Evolutionary conservation across 2,797 vertebrate genomes (phyloP), one percentile per base, ranked within the genome.

Genomic region (Thaleichthys pacificus): DNA sequence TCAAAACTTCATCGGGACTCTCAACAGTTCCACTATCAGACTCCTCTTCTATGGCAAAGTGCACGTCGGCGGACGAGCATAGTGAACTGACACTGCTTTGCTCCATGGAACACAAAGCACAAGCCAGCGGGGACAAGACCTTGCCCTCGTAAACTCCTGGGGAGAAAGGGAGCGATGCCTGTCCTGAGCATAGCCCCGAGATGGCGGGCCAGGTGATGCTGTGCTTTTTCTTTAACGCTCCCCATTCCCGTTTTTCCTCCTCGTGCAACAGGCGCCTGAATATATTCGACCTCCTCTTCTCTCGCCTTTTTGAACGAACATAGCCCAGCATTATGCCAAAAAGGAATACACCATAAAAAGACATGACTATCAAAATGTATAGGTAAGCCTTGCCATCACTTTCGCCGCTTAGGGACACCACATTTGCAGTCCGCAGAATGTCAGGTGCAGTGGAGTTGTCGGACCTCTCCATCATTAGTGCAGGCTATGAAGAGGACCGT

Each of bases 321-420:
- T 99, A 99, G 71, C 95, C 95, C 56, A 98, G 81, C 94, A 96
- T 95, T 75, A 99, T 95, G 7, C 94, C 97, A 5, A 93, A 89
- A 76, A 99, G 92, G 89, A 99, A 98, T 78, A 98, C 74, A 51
- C 94, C 96, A 0, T 99, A 99, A 92, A 98, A 98, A 68, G 93
- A 95, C 92, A 99, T 93, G 69, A 98, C 96, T 0, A 97, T 95
- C 61, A 98, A 72, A 28, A 98, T 90, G 83, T 98, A 99, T 70
- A 96, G 90, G 73, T 95, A 96, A n/a, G 96, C 96, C 0, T 95
- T 95, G 51, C 93, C 92, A 5, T 86, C 84, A 35, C 84, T 89
- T 7, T 84, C 82, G 1, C 80, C 79, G 19, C 81, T 56, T 3
- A 61, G 80, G 65, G 76, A 28, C 15, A 61, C 65, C 66, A 51